Evolutionary conservation across 1,140 invertebrate genomes (phyloP).

Genomic region (Megathymus violae): DNA sequence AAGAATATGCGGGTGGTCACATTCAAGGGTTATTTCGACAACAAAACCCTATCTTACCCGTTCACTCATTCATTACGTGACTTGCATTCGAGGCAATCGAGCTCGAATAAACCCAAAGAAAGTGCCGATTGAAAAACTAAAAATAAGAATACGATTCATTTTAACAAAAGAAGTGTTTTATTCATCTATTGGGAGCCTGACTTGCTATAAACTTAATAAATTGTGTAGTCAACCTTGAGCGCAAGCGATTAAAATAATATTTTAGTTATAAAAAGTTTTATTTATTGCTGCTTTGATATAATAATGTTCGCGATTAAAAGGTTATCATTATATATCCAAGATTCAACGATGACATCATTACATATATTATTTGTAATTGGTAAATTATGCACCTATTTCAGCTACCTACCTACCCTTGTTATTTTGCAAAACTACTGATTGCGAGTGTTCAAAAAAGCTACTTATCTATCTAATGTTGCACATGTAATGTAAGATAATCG

Average conservation of each 20-base stretch:
- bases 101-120: neutral
- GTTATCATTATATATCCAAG: neutral
- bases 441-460: too few species aligned
- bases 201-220: constrained; percentile 36
- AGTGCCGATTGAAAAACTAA: constrained; percentile 21
- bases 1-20: constrained; percentile 56
- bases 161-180: constrained; percentile 25
- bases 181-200: constrained; percentile 35
- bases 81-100: neutral
- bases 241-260: constrained; percentile 4
- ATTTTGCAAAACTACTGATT: too few species aligned
- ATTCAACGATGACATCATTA: too few species aligned
- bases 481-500: too few species aligned
- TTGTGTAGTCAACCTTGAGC: constrained; percentile 7
- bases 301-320: neutral
- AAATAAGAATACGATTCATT: constrained; percentile 23
- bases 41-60: constrained; percentile 31
- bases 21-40: constrained; percentile 52
- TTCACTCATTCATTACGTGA: constrained; percentile 13
- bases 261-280: neutral
- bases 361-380: too few species aligned
- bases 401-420: too few species aligned
- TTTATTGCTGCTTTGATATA: neutral
- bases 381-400: too few species aligned
- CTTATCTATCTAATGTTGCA: too few species aligned